These are phyloP conservation scores for Lissocephala sabroskyi DNA, from an alignment of 2,888 invertebrate genomes.

Conservation along the genomic window DNA sequence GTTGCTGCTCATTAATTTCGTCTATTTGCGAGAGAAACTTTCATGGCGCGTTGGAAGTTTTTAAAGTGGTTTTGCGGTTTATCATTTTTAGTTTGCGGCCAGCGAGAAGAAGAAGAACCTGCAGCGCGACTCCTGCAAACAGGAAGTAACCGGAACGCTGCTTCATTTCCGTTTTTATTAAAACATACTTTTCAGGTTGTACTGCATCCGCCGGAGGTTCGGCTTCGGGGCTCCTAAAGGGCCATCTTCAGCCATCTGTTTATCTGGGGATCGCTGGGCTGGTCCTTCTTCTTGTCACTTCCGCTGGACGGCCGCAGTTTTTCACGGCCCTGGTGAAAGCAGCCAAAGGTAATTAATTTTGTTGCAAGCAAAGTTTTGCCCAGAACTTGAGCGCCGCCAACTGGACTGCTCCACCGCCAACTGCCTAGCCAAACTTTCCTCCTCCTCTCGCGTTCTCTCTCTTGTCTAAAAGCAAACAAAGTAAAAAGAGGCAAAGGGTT, in stretches of 20 bases:
- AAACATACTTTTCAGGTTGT: constrained; percentile 61
- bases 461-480: too few species aligned
- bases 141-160: constrained; percentile 65
- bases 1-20: constrained; percentile 52
- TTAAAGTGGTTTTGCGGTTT: constrained; percentile 57
- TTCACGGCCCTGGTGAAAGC: constrained; percentile 51
- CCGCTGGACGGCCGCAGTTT: constrained; percentile 46
- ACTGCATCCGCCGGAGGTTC: constrained; percentile 50
- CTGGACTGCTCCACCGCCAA: too few species aligned
- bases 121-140: constrained; percentile 34
- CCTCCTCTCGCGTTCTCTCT: too few species aligned
- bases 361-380: constrained; percentile 47
- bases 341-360: constrained; percentile 70
- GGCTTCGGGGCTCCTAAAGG: too few species aligned
- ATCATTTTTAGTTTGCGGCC: constrained; percentile 39
- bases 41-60: constrained; percentile 32
- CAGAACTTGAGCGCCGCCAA: constrained; percentile 4
- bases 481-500: not conserved
- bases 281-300: constrained; percentile 42
- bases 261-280: constrained; percentile 26
- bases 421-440: too few species aligned
- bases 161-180: constrained; percentile 65
- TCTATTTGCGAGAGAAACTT: constrained; percentile 47
- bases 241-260: constrained; percentile 11
- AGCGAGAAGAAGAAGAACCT: too few species aligned